Conservation (phyloP, 1,140 invertebrate species). For the Bombus terrestris region DNA sequence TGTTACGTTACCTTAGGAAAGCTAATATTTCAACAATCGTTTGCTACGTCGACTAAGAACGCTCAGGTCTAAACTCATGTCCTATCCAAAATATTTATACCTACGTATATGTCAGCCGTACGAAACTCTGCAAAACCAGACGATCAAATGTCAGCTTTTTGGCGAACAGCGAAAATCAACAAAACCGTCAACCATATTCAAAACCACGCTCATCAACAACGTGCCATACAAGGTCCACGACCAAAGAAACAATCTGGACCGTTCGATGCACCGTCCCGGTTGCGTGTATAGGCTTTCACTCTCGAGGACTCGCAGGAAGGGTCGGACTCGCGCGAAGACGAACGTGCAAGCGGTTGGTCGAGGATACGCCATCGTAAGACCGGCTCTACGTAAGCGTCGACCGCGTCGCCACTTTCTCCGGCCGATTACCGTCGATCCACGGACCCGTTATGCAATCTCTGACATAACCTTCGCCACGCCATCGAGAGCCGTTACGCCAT, state of each 20-base stretch:
- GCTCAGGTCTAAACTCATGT: too few relatives aligned
- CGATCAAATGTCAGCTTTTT: too few relatives aligned
- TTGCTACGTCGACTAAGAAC: too few relatives aligned
- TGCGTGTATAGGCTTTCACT: constrained; percentile 71
- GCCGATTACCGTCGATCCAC: constrained; percentile 71
- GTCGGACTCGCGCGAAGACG: constrained; percentile 8
- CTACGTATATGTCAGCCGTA: too few relatives aligned
- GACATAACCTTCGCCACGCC: constrained; percentile 82
- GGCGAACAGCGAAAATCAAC: too few relatives aligned
- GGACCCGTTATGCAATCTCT: constrained; percentile 79
- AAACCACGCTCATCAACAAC: neutral
- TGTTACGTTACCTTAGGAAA: neutral
- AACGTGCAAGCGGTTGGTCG: constrained; percentile 25
- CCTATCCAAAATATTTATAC: too few relatives aligned
- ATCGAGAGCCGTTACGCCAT: constrained; percentile 79
- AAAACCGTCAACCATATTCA: too few relatives aligned
- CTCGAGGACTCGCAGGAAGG: constrained; percentile 6
- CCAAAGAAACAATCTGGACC: constrained; percentile 51
- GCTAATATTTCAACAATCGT: too few relatives aligned
- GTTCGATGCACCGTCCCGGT: constrained; percentile 51
- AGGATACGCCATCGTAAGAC: constrained; percentile 32
- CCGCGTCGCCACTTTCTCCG: constrained; percentile 72
- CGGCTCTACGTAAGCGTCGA: constrained; percentile 28
- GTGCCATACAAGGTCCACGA: neutral
- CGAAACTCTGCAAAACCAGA: too few relatives aligned